A percentile compares a stretch with the other conserved stretches of the same genome.
Evolutionary conservation across 2,797 vertebrate species (phyloP).

Genomic region (Onychomys arenicola): DNA sequence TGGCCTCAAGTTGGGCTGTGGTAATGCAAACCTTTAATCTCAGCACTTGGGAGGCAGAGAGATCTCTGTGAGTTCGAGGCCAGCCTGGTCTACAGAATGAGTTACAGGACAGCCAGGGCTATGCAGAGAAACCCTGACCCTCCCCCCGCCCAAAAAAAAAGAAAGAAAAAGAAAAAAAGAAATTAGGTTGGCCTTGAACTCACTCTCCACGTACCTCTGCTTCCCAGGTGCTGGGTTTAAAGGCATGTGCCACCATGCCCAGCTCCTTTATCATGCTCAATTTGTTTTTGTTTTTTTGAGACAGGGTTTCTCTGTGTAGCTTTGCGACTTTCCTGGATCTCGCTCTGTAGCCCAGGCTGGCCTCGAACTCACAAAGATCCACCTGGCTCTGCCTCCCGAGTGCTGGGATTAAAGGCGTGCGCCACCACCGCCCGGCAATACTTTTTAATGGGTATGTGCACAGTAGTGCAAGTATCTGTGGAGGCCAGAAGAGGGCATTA

Average conservation of each 20-base stretch:
- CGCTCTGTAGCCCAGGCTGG: too few species aligned
- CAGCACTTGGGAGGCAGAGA: background rate
- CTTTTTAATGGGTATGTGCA: background rate
- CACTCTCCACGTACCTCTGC: background rate
- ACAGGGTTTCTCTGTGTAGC: too few species aligned
- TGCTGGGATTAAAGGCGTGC: background rate
- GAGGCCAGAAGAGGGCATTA: background rate
- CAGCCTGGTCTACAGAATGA: background rate
- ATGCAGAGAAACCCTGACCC: background rate
- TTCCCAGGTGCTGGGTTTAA: background rate
- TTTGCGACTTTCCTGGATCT: too few species aligned
- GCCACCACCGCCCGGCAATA: background rate
- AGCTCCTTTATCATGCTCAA: background rate
- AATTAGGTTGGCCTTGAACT: background rate
- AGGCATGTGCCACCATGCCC: background rate
- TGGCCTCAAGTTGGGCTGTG: background rate
- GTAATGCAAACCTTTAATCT: background rate
- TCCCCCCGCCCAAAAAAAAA: too few species aligned
- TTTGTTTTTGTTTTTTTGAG: too few species aligned
- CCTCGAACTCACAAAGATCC: background rate
- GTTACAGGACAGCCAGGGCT: background rate
- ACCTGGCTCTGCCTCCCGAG: background rate
- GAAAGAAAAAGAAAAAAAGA: background rate
- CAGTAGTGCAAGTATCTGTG: background rate
- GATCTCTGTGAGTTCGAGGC: background rate